Evolutionary conservation across 2,797 vertebrate genomes (phyloP).

Genomic region (Poeciliopsis infans): DNA sequence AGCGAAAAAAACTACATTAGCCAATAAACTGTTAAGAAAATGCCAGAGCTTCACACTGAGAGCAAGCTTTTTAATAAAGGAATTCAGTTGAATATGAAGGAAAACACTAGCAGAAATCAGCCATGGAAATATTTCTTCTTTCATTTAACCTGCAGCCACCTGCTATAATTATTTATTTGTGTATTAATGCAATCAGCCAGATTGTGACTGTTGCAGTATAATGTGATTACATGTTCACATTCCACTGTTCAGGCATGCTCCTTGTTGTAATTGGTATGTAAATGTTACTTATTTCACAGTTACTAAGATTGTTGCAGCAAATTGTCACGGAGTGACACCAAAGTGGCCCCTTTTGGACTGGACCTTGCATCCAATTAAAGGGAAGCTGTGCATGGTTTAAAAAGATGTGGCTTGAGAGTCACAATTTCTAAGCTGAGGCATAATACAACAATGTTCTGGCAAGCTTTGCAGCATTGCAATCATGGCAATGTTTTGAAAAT

Average conservation of each 20-base stretch:
- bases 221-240: slow-evolving; percentile 1
- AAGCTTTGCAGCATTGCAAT: slow-evolving; percentile 11
- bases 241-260: neutral
- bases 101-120: neutral
- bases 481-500: slow-evolving; percentile 12
- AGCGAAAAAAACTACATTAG: neutral
- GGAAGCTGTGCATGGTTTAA: slow-evolving; percentile 1
- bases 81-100: neutral
- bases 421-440: slow-evolving; percentile 5
- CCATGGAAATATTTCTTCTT: neutral
- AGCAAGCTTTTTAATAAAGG: neutral
- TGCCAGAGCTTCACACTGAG: neutral
- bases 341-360: neutral
- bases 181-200: slow-evolving; percentile 11
- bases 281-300: neutral
- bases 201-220: neutral
- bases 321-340: neutral
- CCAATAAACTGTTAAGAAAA: neutral
- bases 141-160: slow-evolving; percentile 2
- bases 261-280: neutral
- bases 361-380: slow-evolving; percentile 3
- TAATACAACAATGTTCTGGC: slow-evolving; percentile 1
- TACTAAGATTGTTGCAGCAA: neutral
- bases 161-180: slow-evolving; percentile 3
- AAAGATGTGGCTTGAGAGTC: slow-evolving; percentile 8